phyloP scores from a whole-genome alignment of 2,113 vertebrate genomes.

The Tenebrosternarchus preto region DNA sequence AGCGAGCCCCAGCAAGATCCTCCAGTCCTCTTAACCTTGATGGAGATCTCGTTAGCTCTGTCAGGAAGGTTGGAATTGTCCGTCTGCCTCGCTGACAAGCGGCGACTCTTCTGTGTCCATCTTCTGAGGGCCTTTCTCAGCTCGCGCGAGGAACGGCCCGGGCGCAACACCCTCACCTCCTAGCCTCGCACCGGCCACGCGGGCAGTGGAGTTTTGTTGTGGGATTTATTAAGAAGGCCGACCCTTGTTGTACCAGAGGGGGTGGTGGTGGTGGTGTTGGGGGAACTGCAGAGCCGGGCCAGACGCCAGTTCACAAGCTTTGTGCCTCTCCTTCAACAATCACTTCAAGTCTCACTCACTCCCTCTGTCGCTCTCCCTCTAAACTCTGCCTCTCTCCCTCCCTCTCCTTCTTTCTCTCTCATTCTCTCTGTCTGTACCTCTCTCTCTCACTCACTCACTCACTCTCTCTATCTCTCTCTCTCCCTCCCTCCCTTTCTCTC shows the following conservation, averaged over 20 bases:
- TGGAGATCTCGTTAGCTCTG: conserved; percentile 13
- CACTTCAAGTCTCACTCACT: conserved; percentile 14
- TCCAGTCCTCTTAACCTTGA: conserved; percentile 49
- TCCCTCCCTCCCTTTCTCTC: conserved; percentile 30
- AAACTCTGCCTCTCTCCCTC: conserved; percentile 34
- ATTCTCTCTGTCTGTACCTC: conserved; percentile 31
- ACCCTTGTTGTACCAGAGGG: conserved; percentile 41
- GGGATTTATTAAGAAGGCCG: conserved; percentile 55
- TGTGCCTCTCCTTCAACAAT: conserved; percentile 11
- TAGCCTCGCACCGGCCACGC: conserved; percentile 55
- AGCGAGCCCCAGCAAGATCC: conserved; percentile 43
- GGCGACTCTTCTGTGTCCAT: too few relatives aligned
- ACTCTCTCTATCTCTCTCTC: conserved; percentile 6
- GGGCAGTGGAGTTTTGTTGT: conserved; percentile 62
- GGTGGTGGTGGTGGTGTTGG: not conserved
- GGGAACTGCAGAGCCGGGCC: conserved; percentile 41
- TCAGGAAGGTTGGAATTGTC: not conserved
- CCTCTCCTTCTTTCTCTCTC: conserved; percentile 20
- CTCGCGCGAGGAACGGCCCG: conserved; percentile 5
- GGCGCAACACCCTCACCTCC: conserved; percentile 38
- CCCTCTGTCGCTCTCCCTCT: conserved; percentile 25
- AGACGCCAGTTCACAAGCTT: conserved; percentile 42
- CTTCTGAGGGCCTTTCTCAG: too few relatives aligned
- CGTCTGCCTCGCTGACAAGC: not conserved
- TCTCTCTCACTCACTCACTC: conserved; percentile 1